Conservation (phyloP, 1,140 invertebrate genomes). For the Drosophila truncata region DNA sequence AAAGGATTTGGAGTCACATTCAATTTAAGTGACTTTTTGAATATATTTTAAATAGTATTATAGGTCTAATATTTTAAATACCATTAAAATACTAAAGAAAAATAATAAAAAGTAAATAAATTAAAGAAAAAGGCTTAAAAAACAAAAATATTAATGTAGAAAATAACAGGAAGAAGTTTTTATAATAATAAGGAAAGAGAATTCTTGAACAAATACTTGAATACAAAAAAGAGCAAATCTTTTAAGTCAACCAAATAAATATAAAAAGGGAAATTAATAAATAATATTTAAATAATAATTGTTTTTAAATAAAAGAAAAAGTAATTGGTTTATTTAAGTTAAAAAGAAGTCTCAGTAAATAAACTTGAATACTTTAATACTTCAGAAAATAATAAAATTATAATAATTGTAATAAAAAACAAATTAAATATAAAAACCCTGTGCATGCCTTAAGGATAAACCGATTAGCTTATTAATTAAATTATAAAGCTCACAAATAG, state of each 20-base stretch:
- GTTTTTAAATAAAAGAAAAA: not conserved
- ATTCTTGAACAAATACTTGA: not conserved
- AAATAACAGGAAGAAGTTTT: not conserved
- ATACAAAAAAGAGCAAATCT: too few relatives aligned
- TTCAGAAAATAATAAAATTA: not conserved
- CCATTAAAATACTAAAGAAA: not conserved
- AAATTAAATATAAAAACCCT: not conserved
- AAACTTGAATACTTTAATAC: not conserved
- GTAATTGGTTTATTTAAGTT: too few relatives aligned
- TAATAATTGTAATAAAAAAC: not conserved
- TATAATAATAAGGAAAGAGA: too few relatives aligned
- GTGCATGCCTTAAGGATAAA: conserved; percentile 2
- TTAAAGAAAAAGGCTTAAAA: not conserved
- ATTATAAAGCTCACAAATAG: not conserved
- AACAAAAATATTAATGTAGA: not conserved
- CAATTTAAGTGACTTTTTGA: not conserved
- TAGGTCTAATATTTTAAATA: not conserved
- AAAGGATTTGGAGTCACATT: not conserved
- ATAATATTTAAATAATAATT: not conserved
- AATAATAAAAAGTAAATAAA: not conserved
- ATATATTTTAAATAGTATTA: not conserved
- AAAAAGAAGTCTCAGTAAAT: not conserved
- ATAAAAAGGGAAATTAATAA: not conserved
- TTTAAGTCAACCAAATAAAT: not conserved
- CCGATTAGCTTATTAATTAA: not conserved